Evolutionary conservation across 2,113 vertebrate species (phyloP).

Genomic region (Xerus inauris): DNA sequence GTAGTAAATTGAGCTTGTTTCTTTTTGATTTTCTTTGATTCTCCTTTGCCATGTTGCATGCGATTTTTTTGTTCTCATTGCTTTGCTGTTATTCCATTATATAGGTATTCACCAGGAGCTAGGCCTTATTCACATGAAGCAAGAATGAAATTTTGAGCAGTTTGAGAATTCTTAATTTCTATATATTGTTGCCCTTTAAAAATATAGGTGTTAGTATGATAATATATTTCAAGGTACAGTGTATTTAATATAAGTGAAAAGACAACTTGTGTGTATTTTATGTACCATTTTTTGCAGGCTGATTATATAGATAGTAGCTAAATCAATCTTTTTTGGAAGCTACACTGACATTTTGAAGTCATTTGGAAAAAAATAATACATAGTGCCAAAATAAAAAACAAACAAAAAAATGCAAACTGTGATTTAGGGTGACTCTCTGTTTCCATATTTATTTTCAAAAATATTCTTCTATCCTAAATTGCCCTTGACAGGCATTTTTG

Average conservation of each 20-base stretch:
- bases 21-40: neutral
- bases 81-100: neutral
- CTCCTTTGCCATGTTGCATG: neutral
- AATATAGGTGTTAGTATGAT: neutral
- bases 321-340: neutral
- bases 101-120: neutral
- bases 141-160: neutral
- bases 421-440: neutral
- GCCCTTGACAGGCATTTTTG: neutral
- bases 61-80: neutral
- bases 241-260: slow-evolving; percentile 3
- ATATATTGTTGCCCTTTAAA: neutral
- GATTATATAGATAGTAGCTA: neutral
- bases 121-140: neutral
- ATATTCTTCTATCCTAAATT: neutral
- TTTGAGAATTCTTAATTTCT: neutral
- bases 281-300: neutral
- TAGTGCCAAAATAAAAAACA: neutral
- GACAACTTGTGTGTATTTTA: neutral
- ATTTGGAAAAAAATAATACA: neutral
- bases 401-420: neutral
- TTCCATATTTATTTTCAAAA: slow-evolving; percentile 18
- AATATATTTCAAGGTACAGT: neutral
- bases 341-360: neutral
- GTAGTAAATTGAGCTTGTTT: neutral